Evolutionary conservation across 2,113 vertebrate species (phyloP).

Genomic region (Euleptes europaea): DNA sequence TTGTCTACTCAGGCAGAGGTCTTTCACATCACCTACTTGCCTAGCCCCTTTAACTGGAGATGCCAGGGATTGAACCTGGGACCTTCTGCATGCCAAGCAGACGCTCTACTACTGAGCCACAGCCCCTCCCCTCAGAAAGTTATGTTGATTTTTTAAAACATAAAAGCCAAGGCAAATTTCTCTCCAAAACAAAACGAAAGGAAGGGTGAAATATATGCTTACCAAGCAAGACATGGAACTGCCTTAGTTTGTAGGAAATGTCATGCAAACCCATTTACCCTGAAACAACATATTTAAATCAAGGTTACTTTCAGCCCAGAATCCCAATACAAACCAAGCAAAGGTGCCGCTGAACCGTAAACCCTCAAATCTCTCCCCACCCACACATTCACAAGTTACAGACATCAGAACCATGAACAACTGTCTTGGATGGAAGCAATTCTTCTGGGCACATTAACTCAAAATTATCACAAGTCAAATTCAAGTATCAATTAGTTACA

Average conservation of each 20-base stretch:
- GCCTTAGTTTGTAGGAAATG: conserved; percentile 64
- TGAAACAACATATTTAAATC: conserved; percentile 30
- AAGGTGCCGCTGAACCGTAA: background rate
- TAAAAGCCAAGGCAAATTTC: background rate
- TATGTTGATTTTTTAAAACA: background rate
- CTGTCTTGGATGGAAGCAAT: background rate
- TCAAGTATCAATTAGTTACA: background rate
- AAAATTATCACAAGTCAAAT: background rate
- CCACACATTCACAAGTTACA: background rate
- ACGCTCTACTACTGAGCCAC: too few relatives aligned
- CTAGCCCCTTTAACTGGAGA: too few relatives aligned
- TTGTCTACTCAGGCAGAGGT: too few relatives aligned
- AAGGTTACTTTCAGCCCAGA: background rate
- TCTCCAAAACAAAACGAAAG: conserved; percentile 10
- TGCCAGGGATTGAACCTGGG: too few relatives aligned
- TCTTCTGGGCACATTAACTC: background rate
- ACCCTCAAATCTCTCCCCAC: background rate
- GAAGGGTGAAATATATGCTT: conserved; percentile 61
- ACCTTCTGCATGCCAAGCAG: too few relatives aligned
- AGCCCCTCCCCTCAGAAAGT: too few relatives aligned
- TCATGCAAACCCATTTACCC: conserved; percentile 72
- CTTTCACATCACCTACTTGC: too few relatives aligned
- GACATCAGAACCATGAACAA: background rate
- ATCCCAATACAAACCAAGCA: background rate
- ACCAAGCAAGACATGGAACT: conserved; percentile 84